Base-by-base conservation (phyloP, 1,140 invertebrate species). In the Listronotus bonariensis region DNA sequence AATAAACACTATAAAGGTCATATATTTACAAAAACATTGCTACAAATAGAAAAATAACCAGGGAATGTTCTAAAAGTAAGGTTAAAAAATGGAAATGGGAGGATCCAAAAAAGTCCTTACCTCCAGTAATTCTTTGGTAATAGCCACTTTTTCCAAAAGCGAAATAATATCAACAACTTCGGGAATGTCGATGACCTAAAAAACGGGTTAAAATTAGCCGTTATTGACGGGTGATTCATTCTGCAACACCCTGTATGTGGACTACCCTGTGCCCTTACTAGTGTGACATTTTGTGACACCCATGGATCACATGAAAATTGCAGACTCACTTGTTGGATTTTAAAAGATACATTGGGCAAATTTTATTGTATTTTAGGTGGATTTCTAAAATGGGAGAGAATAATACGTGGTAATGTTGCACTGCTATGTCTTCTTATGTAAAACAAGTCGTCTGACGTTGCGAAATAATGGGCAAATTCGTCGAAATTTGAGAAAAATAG, bases 41-140 rank as follows among this genome's bases (percentile, higher is more conserved):
- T 49, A 9, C 46, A 26, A 12, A 15, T 49, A 36, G 8, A 36
- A 36, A 36, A 36, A 36, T 12, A 36, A 18, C 7, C 46, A 20
- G 12, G 46, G 26, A 26, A n/a, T n/a, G 8, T 52, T 12, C 36
- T 8, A 52, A 31, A n/a, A 34, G n/a, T 31, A 20, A 55, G 38
- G 11, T 46, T 46, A 14, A 45, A 57, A 57, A 48, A 45, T 6
- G 41, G 3, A 9, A 40, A 5, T 15, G 31, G 34, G 34, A 49
- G 52, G 12, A 17, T 12, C 17, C 10, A 8, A 52, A 60, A 58
- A 52, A 65, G 18, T 69, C 65, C 80, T 82, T 83, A 95, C 93
- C 89, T 96, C 94, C 83, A 97, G 82, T 82, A 92, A 87, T 81
- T 97, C 94, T 87, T 93, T 95, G 81, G 94, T 96, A 82, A 97